phyloP scores from a whole-genome alignment of 2,888 invertebrate species.

The Patella depressa region DNA sequence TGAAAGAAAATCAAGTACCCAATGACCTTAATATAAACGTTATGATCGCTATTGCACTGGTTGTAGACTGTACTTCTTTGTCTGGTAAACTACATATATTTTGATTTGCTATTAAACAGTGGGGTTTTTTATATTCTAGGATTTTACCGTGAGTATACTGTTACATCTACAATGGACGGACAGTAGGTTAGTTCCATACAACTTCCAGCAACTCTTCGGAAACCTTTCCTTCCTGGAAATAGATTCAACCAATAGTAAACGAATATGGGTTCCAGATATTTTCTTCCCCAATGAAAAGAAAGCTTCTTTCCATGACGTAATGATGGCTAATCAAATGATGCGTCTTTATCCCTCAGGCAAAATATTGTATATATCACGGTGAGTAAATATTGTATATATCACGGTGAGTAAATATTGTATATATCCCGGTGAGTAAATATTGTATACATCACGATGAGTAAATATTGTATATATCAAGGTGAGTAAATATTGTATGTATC shows the following conservation, averaged over 20 bases:
- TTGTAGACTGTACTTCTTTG: no score
- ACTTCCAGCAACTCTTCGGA: constrained; percentile 26
- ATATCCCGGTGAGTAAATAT: no score
- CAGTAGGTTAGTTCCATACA: constrained; percentile 30
- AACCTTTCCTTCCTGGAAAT: constrained; percentile 88
- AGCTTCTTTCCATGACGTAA: constrained; percentile 92
- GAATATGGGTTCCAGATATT: constrained; percentile 98
- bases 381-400: constrained; percentile 45
- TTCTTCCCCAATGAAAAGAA: constrained; percentile 98
- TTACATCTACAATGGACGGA: constrained; percentile 58
- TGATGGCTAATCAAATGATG: constrained; percentile 97
- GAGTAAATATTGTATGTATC: no score
- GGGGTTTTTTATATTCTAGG: constrained; percentile 37
- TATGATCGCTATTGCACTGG: no score
- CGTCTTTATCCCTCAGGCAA: constrained; percentile 94
- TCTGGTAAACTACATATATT: no score
- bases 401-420: no score
- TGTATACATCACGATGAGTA: no score
- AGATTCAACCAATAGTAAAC: constrained; percentile 75
- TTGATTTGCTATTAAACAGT: no score
- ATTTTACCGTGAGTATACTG: constrained; percentile 58
- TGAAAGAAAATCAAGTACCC: no score
- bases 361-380: constrained; percentile 95
- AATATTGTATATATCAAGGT: no score
- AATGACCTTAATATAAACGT: no score